A percentile compares a stretch with the other conserved stretches of the same genome.
phyloP scores from a whole-genome alignment of 2,113 vertebrate genomes.

The Solea senegalensis region DNA sequence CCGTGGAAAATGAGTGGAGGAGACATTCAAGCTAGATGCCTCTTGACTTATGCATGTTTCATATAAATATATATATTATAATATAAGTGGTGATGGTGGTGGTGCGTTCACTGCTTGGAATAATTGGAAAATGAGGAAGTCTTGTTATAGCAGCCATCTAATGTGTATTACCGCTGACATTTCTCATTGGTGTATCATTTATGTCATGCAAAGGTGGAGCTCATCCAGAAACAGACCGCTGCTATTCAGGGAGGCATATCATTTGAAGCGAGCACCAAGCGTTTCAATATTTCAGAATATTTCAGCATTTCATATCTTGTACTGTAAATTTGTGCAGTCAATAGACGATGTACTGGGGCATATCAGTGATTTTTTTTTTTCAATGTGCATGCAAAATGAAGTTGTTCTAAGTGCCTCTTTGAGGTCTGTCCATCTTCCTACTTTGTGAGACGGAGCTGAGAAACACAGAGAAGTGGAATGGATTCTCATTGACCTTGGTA shows the following conservation, averaged over 20 bases:
- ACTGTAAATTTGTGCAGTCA: constrained; percentile 3
- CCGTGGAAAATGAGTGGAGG: constrained; percentile 9
- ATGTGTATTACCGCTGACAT: constrained; percentile 48
- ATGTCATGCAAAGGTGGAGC: constrained; percentile 46
- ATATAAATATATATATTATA: not conserved
- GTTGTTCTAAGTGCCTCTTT: not conserved
- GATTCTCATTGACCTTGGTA: not conserved
- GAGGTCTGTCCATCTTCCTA: not conserved
- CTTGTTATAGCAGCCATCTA: constrained; percentile 55
- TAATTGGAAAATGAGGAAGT: constrained; percentile 62
- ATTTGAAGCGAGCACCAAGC: constrained; percentile 33
- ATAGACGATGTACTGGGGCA: not conserved
- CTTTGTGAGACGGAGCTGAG: not conserved
- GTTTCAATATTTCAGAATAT: constrained; percentile 49
- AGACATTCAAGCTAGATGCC: constrained; percentile 13
- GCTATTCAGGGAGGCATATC: constrained; percentile 45
- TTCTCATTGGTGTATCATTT: constrained; percentile 44
- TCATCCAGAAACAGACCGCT: constrained; percentile 36
- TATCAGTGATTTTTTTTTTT: not conserved
- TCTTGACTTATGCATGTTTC: constrained; percentile 55
- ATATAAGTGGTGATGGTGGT: constrained; percentile 19
- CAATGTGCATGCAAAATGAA: not conserved
- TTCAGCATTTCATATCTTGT: constrained; percentile 4
- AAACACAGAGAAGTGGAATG: not conserved
- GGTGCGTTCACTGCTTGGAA: constrained; percentile 50